A percentile compares a stretch with the other conserved stretches of the same genome.
These are phyloP conservation scores for Ceyx margarethae DNA, from an alignment of 2,113 vertebrate genomes.

Conservation along the genomic window DNA sequence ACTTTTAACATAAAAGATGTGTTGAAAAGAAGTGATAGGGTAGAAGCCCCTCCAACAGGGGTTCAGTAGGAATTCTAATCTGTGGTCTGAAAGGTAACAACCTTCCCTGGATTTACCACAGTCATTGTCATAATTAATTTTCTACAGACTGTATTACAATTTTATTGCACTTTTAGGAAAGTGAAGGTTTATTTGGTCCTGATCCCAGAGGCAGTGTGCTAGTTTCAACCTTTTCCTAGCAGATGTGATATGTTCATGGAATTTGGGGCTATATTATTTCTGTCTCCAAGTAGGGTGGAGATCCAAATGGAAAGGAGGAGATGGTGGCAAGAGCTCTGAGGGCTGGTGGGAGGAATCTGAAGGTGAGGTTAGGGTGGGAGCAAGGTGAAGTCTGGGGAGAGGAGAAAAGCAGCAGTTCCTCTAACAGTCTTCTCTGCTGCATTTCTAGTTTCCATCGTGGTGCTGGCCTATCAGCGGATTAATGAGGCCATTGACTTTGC, in stretches of 20 bases:
- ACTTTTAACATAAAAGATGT: slow-evolving; percentile 35
- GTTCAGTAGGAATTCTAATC: background rate
- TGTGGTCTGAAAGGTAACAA: background rate
- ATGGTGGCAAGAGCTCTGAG: background rate
- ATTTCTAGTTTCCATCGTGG: slow-evolving; percentile 57
- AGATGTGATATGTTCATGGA: background rate
- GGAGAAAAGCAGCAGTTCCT: slow-evolving; percentile 20
- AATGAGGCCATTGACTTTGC: slow-evolving; percentile 70
- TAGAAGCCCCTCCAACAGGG: background rate
- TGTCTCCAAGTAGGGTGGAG: background rate
- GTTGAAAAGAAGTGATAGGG: slow-evolving; percentile 6
- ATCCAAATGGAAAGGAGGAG: background rate
- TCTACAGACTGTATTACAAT: background rate
- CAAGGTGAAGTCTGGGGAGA: slow-evolving; percentile 30
- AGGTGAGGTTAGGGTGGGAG: slow-evolving; percentile 26
- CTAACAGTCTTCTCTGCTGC: slow-evolving; percentile 31
- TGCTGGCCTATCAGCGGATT: slow-evolving; percentile 61
- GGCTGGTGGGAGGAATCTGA: background rate
- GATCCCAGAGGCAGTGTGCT: slow-evolving; percentile 6
- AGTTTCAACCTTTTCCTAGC: background rate
- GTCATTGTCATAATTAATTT: background rate
- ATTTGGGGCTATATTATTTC: background rate
- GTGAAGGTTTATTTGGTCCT: slow-evolving; percentile 11
- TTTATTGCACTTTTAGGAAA: slow-evolving; percentile 1
- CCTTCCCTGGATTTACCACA: background rate